Evolutionary conservation across 2,113 vertebrate species (phyloP).

Genomic region (Prinia subflava): DNA sequence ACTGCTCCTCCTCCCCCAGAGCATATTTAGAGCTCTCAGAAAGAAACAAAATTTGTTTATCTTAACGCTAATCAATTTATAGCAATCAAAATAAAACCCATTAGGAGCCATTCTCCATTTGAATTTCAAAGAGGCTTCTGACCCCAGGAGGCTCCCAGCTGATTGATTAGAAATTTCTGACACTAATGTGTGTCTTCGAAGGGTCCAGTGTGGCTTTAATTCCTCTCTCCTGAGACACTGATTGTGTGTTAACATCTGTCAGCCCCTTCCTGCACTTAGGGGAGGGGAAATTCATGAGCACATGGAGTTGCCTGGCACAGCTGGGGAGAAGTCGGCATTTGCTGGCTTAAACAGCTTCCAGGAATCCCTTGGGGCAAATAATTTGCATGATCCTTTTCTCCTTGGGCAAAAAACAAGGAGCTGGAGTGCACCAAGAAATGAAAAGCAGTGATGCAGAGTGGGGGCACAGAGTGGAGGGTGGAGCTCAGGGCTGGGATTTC

Average conservation of each 20-base stretch:
- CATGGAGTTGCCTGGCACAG: constrained; percentile 53
- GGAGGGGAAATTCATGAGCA: constrained; percentile 46
- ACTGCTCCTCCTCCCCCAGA: constrained; percentile 33
- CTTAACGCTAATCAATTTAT: constrained; percentile 71
- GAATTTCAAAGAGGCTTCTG: constrained; percentile 67
- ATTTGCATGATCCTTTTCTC: constrained; percentile 51
- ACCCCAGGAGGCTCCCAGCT: constrained; percentile 66
- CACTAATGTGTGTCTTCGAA: constrained; percentile 69
- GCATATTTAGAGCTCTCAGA: constrained; percentile 50
- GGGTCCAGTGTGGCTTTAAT: constrained; percentile 65
- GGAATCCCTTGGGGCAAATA: constrained; percentile 10
- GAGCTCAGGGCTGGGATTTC: background rate
- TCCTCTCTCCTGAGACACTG: constrained; percentile 63
- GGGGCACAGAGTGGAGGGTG: background rate
- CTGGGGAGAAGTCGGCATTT: constrained; percentile 47
- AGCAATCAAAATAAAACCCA: constrained; percentile 77
- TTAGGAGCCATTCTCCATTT: constrained; percentile 62
- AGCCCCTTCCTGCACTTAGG: constrained; percentile 33
- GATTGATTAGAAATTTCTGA: constrained; percentile 78
- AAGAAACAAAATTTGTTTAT: constrained; percentile 65
- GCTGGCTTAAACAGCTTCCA: constrained; percentile 56
- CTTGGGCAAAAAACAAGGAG: constrained; percentile 14
- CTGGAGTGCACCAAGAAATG: background rate
- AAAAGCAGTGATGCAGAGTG: background rate
- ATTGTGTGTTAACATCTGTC: constrained; percentile 71